Evolutionary conservation across 2,113 vertebrate species (phyloP).

Genomic region (Mus musculus): DNA sequence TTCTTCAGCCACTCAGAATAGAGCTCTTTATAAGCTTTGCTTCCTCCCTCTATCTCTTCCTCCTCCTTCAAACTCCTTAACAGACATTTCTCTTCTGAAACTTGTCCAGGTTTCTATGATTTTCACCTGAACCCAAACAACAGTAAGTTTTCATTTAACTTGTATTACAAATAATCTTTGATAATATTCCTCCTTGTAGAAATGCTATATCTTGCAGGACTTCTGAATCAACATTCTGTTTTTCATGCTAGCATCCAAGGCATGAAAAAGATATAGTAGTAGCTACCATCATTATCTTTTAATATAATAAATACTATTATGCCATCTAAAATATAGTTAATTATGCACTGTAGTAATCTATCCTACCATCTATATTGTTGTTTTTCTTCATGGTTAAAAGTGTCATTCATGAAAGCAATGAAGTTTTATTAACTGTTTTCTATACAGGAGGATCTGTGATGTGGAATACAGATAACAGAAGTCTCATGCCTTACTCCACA

Average conservation of each 20-base stretch:
- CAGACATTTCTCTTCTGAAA: not conserved
- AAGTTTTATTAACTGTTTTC: not conserved
- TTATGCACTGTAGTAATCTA: not conserved
- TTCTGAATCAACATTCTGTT: not conserved
- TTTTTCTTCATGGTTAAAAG: not conserved
- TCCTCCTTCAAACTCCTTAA: not conserved
- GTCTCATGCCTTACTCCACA: not conserved
- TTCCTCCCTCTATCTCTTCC: not conserved
- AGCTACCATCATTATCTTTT: not conserved
- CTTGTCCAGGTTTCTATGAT: not conserved
- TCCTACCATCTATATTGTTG: not conserved
- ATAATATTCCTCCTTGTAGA: not conserved
- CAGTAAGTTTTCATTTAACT: not conserved
- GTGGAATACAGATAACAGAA: not conserved
- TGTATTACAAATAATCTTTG: not conserved
- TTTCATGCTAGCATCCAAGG: not conserved
- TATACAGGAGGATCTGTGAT: not conserved
- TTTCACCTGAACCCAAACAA: not conserved
- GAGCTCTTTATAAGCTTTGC: not conserved
- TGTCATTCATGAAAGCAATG: not conserved
- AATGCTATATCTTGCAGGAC: not conserved
- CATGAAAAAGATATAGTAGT: not conserved
- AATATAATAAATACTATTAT: not conserved
- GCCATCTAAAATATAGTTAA: not conserved
- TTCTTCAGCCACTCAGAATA: not conserved